Evolutionary conservation across 2,888 invertebrate species (phyloP), one percentile per base, ranked within the genome.

Genomic region (Phlogophora meticulosa): DNA sequence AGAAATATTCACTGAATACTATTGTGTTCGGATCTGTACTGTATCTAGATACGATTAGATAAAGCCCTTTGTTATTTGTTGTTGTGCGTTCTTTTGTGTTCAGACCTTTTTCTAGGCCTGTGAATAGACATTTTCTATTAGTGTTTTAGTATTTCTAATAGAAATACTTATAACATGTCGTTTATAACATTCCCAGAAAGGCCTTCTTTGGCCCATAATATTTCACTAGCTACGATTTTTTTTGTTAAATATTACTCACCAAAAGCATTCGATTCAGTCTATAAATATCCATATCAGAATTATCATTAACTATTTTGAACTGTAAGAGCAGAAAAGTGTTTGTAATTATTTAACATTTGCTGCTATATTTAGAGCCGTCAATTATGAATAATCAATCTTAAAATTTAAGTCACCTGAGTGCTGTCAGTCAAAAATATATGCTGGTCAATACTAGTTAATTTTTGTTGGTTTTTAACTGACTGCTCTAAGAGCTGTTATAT

Each of bases 261-360:
- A 93, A 83, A 34, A 94, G 81, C 73, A 94, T 89, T 68, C 92
- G 87, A 79, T 95, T 95, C 55, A 93, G 79, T 78, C 94, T 90
- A 70, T 91, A 95, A 11, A 93, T 36, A 78, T 94, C 93, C 63
- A 92, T 78, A 69, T 94, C 88, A 0, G 88, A 84, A 46, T 88
- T 89, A 45, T 92, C 92, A 63, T 91, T 94, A 11, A 94, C 85
- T 34, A 94, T 86, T 76, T 83, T 82, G 9, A 93, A 85, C 94
- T 94, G 89, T 15, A 76, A 76, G 4, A 65, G 15, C 1, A 24
- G 9, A 58, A 38, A 38, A 4, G 7, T n/a, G 20, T 13, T 0
- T 17, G 46, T 11, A 13, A 28, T 38, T n/a, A 36, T 11, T 22
- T 45, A n/a, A n/a, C 24, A 48, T 34, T 1, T 53, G n/a, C n/a